Conservation (phyloP, 2,113 vertebrate genomes). For the Trematomus loennbergii region DNA sequence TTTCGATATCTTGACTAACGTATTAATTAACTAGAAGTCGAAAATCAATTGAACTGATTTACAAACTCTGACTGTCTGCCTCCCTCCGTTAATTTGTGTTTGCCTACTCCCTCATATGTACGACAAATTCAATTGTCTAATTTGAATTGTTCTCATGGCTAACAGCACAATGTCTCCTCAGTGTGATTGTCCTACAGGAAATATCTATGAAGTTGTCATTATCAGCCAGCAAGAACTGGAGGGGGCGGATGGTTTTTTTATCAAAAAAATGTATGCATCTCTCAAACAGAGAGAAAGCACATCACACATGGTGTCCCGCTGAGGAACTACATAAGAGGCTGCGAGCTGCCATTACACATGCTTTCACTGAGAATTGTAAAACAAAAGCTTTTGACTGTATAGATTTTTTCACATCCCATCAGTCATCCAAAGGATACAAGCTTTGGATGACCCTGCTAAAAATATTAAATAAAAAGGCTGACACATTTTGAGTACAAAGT, state of each 20-base stretch:
- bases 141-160: slow-evolving; percentile 69
- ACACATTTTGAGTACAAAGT: slow-evolving; percentile 1
- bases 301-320: slow-evolving; percentile 28
- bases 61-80: slow-evolving; percentile 44
- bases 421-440: slow-evolving; percentile 8
- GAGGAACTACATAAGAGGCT: slow-evolving; percentile 29
- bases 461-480: slow-evolving; percentile 3
- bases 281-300: slow-evolving; percentile 32
- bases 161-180: slow-evolving; percentile 53
- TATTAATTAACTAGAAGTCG: slow-evolving; percentile 34
- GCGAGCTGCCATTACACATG: slow-evolving; percentile 47
- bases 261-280: slow-evolving; percentile 41
- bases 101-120: slow-evolving; percentile 42
- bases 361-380: slow-evolving; percentile 41
- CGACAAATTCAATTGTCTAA: slow-evolving; percentile 75
- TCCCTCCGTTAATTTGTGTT: slow-evolving; percentile 44
- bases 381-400: slow-evolving; percentile 35
- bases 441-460: slow-evolving; percentile 4
- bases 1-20: slow-evolving; percentile 22
- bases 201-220: slow-evolving; percentile 73
- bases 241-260: slow-evolving; percentile 14
- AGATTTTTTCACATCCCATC: slow-evolving; percentile 21
- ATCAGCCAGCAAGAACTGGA: slow-evolving; percentile 52
- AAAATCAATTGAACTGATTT: slow-evolving; percentile 53
- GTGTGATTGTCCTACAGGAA: slow-evolving; percentile 59